A percentile compares a stretch with the other conserved stretches of the same genome.
These are phyloP conservation scores for Cygnus olor DNA, from an alignment of 2,797 vertebrate species.

Conservation along the genomic window DNA sequence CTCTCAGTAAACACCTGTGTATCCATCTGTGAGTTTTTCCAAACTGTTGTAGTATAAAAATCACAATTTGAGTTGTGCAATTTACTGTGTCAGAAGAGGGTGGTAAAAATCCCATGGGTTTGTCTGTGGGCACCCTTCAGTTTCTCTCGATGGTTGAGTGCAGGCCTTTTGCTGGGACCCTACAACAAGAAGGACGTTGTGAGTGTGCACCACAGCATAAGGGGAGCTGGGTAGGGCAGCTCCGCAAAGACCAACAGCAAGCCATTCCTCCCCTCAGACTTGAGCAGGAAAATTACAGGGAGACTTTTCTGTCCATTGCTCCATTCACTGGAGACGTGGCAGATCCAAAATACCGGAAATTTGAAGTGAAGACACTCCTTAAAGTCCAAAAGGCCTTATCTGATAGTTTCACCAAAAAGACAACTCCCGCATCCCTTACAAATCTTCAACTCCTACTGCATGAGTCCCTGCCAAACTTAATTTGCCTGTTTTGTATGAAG, in stretches of 20 bases:
- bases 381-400: neutral
- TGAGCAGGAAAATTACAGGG: neutral
- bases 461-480: slow-evolving; percentile 10
- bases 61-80: neutral
- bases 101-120: neutral
- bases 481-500: slow-evolving; percentile 37
- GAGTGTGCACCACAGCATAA: fast-evolving
- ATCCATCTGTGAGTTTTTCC: neutral
- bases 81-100: neutral
- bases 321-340: neutral
- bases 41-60: neutral
- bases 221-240: neutral
- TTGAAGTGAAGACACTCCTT: neutral
- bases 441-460: neutral
- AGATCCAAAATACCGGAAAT: neutral
- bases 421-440: neutral
- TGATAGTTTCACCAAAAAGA: neutral
- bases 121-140: neutral
- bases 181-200: neutral
- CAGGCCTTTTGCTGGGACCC: neutral
- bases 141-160: neutral
- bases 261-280: neutral
- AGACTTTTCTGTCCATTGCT: neutral
- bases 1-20: neutral
- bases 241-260: neutral